Evolutionary conservation across 2,888 invertebrate genomes (phyloP), one percentile per base, ranked within the genome.

Genomic region (Pyralis farinalis): DNA sequence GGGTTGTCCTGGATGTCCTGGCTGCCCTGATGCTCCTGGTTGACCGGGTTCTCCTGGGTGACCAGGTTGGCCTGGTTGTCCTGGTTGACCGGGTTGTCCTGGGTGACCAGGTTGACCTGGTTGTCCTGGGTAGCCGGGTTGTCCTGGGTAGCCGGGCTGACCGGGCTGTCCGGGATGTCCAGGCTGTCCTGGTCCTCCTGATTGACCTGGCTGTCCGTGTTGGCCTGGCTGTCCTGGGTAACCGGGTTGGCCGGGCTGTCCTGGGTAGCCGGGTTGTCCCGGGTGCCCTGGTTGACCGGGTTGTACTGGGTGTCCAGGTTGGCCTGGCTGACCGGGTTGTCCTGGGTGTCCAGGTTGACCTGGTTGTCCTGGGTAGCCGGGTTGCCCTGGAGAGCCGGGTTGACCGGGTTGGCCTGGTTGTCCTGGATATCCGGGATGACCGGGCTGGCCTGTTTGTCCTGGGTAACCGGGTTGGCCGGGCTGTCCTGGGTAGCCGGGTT

Each of bases 51-150:
- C 42, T 58, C 45, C 69, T 58, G 9, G 86, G 4, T 33, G 41
- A 0, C 52, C 53, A 0, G 52, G 51, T 10, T 54, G 45, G 1
- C 58, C 60, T 1, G 54, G 49, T 8, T 49, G 87, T 1, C 53
- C 67, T 1, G 57, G 57, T 1, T 53, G 7, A 0, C 79, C 81
- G 7, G 90, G 91, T 7, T 66, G 75, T 28, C 85, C 90, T 0
- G 92, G 92, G 11, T 43, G 12, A 2, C 53, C 61, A 1, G 46
- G 48, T 7, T 39, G 12, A 0, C 76, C 78, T 12, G 90, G 90
- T 8, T 64, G 74, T 30, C 82, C 87, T 0, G 92, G 91, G 31
- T 54, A 1, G 0, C 58, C 55, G 1, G 48, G 49, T 9, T 49
- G 21, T 1, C 49, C 56, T 10, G 61, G 53, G 12, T 53, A n/a